Percentiles rank a stretch among this genome's conserved stretches.
Conservation (phyloP, 2,113 vertebrate genomes). For the Thalassoma bifasciatum region DNA sequence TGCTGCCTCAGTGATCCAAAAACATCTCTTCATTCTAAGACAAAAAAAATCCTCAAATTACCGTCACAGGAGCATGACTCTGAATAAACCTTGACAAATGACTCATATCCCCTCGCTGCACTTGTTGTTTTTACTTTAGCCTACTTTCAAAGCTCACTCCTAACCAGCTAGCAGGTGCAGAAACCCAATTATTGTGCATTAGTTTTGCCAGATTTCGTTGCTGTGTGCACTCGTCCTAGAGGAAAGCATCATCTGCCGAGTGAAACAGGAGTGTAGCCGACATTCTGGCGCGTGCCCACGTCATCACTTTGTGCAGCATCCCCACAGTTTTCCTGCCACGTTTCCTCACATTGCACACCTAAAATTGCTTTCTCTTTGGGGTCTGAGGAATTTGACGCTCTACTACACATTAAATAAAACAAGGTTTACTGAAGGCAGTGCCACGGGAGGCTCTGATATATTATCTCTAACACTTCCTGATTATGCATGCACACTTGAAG, state of each 20-base stretch:
- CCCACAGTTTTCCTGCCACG: not conserved
- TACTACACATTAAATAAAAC: slow-evolving; percentile 47
- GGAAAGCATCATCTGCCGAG: slow-evolving; percentile 14
- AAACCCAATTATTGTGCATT: slow-evolving; percentile 49
- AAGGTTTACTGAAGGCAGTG: slow-evolving; percentile 49
- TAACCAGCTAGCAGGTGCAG: slow-evolving; percentile 44
- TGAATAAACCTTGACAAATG: slow-evolving; percentile 48
- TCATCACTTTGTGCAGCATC: slow-evolving; percentile 36
- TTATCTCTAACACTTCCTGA: slow-evolving; percentile 32
- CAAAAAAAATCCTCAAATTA: slow-evolving; percentile 10
- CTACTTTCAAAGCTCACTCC: slow-evolving; percentile 35
- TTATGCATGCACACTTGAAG: slow-evolving; percentile 28
- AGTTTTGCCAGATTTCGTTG: slow-evolving; percentile 42
- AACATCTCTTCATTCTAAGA: slow-evolving; percentile 24
- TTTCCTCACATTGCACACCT: slow-evolving; percentile 31
- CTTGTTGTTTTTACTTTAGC: slow-evolving; percentile 41
- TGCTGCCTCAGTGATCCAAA: not conserved
- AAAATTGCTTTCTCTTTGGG: slow-evolving; percentile 44
- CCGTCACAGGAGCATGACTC: slow-evolving; percentile 15
- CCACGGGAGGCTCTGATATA: not conserved
- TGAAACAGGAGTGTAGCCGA: slow-evolving; percentile 13
- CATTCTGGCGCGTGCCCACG: slow-evolving; percentile 21
- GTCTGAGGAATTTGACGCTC: slow-evolving; percentile 37
- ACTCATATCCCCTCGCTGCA: slow-evolving; percentile 14
- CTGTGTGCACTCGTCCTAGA: slow-evolving; percentile 29